phyloP scores from a whole-genome alignment of 2,888 invertebrate genomes.

The Drepana falcataria region DNA sequence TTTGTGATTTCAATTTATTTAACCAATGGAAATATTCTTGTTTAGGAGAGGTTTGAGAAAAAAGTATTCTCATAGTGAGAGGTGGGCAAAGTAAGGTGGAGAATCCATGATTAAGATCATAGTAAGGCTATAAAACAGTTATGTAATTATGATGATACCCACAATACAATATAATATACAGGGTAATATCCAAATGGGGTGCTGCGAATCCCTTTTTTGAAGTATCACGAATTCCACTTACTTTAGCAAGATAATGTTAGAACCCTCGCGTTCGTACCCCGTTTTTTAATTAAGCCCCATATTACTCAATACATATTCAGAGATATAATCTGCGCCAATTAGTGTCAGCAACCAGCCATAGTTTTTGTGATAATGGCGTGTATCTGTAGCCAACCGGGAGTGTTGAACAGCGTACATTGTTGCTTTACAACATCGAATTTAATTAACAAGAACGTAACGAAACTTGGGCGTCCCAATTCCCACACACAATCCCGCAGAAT shows the following conservation, averaged over 20 bases:
- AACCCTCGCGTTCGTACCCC: neutral
- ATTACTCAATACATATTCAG: neutral
- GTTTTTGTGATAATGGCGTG: conserved; percentile 7
- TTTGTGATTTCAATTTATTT: too few relatives aligned
- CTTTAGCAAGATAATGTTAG: neutral
- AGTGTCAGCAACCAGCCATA: conserved; percentile 2
- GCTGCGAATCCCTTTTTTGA: too few relatives aligned
- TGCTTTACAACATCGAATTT: conserved; percentile 36
- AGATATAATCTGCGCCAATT: neutral
- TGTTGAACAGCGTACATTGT: conserved; percentile 15
- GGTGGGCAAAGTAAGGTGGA: too few relatives aligned
- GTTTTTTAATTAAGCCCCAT: neutral
- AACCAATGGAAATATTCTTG: too few relatives aligned
- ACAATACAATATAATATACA: too few relatives aligned
- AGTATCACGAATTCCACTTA: neutral
- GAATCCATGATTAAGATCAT: too few relatives aligned
- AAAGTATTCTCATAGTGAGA: too few relatives aligned
- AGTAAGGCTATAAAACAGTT: too few relatives aligned
- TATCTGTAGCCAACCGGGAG: conserved; percentile 10
- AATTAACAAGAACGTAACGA: conserved; percentile 50
- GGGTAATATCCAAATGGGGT: too few relatives aligned
- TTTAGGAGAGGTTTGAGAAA: too few relatives aligned
- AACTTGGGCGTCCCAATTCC: conserved; percentile 52
- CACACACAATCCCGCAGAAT: conserved; percentile 53
- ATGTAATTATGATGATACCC: too few relatives aligned